Evolutionary conservation across 1,140 invertebrate species (phyloP).

Genomic region (Theocolax elegans): DNA sequence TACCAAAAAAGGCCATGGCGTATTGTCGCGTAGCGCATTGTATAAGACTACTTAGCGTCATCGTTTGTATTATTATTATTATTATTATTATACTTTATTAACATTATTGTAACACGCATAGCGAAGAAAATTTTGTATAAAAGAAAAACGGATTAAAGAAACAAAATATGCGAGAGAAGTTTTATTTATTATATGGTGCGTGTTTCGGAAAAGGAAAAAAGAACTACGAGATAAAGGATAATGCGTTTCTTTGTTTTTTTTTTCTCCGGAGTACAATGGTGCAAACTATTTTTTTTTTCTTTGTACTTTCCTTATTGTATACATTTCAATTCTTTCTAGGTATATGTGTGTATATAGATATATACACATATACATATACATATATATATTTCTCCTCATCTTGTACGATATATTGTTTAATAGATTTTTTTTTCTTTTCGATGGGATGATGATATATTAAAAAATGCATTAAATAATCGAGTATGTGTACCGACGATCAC

Average conservation of each 20-base stretch:
- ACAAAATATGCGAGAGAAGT: background rate
- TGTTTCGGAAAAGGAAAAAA: background rate
- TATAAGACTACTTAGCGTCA: too few species aligned
- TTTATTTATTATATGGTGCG: background rate
- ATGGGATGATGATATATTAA: background rate
- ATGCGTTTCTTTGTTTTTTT: background rate
- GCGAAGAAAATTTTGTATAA: too few species aligned
- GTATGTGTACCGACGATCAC: slow-evolving; percentile 14
- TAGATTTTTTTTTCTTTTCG: background rate
- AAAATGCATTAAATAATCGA: slow-evolving; percentile 19
- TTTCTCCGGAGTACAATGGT: background rate
- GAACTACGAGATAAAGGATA: background rate
- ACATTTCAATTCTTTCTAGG: too few species aligned
- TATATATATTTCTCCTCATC: too few species aligned
- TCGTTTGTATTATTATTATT: too few species aligned
- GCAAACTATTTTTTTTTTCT: background rate
- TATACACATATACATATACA: too few species aligned
- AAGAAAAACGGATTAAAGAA: background rate
- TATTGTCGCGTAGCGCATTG: too few species aligned
- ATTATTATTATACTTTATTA: too few species aligned
- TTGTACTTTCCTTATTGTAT: background rate
- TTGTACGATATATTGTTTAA: too few species aligned
- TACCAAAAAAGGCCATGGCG: slow-evolving; percentile 23
- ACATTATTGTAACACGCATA: too few species aligned
- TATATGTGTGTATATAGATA: too few species aligned